These are phyloP conservation scores for Lutjanus erythropterus DNA, from an alignment of 2,113 vertebrate genomes.

Conservation along the genomic window DNA sequence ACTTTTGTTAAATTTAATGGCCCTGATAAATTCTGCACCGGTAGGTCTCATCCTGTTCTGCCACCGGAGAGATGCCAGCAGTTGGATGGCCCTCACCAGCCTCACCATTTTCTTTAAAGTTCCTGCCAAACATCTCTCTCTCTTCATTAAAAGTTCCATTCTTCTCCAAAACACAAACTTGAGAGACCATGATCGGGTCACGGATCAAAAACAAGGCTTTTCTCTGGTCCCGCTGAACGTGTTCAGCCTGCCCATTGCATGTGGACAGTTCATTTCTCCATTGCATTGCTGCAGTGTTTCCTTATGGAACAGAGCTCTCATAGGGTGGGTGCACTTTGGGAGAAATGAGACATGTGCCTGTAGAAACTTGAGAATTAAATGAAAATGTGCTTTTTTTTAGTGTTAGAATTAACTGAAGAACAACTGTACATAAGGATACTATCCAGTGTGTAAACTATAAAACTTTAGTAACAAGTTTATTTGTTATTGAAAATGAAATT, in stretches of 20 bases:
- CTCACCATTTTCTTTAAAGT: constrained; percentile 41
- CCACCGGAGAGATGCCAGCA: constrained; percentile 53
- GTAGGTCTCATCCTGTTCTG: constrained; percentile 44
- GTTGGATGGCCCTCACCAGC: constrained; percentile 35
- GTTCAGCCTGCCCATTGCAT: constrained; percentile 81
- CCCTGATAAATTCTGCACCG: constrained; percentile 56
- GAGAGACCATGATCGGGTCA: constrained; percentile 49
- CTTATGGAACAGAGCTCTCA: constrained; percentile 74
- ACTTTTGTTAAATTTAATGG: constrained; percentile 66
- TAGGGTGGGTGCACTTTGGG: constrained; percentile 12
- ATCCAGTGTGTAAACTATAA: constrained; percentile 4
- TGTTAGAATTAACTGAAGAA: constrained; percentile 12
- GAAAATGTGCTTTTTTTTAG: constrained; percentile 33
- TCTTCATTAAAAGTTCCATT: constrained; percentile 78
- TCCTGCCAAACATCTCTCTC: constrained; percentile 42
- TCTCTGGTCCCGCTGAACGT: constrained; percentile 78
- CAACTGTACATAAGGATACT: constrained; percentile 9
- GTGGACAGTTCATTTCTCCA: constrained; percentile 79
- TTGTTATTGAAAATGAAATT: not conserved
- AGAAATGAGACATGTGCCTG: constrained; percentile 38
- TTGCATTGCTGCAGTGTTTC: constrained; percentile 77
- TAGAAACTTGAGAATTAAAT: constrained; percentile 20
- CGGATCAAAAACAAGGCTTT: constrained; percentile 76
- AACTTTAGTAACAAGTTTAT: not conserved
- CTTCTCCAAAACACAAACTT: constrained; percentile 50